phyloP scores from a whole-genome alignment of 2,797 vertebrate genomes.

The Pempheris klunzingeri region DNA sequence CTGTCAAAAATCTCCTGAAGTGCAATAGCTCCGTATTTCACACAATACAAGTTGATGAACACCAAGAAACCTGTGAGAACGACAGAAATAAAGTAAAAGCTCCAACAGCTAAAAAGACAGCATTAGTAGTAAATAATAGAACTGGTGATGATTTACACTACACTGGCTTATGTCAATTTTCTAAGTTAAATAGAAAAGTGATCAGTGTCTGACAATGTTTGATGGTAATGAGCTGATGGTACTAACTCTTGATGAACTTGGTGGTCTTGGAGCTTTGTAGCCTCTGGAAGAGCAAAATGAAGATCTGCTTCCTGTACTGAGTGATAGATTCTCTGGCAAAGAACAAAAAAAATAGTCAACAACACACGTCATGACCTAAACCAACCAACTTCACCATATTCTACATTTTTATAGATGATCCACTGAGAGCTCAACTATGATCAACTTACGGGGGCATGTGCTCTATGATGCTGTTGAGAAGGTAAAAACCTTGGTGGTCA shows the following conservation, averaged over 20 bases:
- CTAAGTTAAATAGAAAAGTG: not conserved
- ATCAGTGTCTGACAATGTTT: not conserved
- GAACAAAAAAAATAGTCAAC: not conserved
- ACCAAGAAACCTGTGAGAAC: slow-evolving; percentile 92
- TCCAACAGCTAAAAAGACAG: not conserved
- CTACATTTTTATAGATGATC: not conserved
- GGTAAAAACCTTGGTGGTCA: slow-evolving; percentile 98
- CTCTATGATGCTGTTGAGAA: slow-evolving; percentile 97
- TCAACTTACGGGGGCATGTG: slow-evolving; percentile 94
- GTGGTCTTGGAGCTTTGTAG: slow-evolving; percentile 99
- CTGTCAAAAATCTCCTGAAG: slow-evolving; percentile 98
- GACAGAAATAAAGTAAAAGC: not conserved
- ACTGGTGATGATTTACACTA: not conserved
- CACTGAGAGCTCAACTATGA: not conserved
- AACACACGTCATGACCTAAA: slow-evolving; percentile 1
- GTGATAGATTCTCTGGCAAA: slow-evolving; percentile 90
- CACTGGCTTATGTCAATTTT: not conserved
- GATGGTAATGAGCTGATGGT: not conserved
- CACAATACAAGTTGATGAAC: slow-evolving; percentile 95
- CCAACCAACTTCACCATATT: not conserved
- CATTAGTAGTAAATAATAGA: not conserved
- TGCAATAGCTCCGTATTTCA: slow-evolving; percentile 96
- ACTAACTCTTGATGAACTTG: slow-evolving; percentile 98
- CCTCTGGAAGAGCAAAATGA: slow-evolving; percentile 98
- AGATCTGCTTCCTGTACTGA: slow-evolving; percentile 98